These are phyloP conservation scores for Cheumatopsyche charites DNA, from an alignment of 1,140 invertebrate genomes.

Conservation along the genomic window DNA sequence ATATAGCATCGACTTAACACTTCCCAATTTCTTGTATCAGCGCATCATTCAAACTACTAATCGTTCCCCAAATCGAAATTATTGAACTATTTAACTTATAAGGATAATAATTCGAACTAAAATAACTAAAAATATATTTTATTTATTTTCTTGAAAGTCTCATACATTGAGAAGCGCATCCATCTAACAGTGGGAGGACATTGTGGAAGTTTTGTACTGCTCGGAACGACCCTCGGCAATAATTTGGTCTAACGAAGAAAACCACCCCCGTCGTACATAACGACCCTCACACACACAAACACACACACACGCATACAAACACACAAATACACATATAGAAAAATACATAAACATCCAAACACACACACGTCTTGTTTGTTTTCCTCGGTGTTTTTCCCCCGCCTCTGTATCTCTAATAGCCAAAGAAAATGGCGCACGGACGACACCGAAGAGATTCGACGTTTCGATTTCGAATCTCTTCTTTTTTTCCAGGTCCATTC, in stretches of 20 bases:
- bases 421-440: conserved; percentile 11
- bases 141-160: not conserved
- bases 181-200: conserved; percentile 5
- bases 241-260: conserved; percentile 48
- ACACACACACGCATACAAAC: not conserved
- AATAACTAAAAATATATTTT: too few species aligned
- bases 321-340: not conserved
- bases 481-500: too few species aligned
- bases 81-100: too few species aligned
- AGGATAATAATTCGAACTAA: too few species aligned
- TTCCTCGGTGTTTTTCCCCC: conserved; percentile 38
- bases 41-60: too few species aligned
- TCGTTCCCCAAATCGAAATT: too few species aligned
- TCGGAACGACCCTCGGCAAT: conserved; percentile 41
- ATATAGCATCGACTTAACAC: too few species aligned
- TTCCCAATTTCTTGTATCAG: too few species aligned
- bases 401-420: conserved; percentile 8
- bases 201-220: conserved; percentile 34
- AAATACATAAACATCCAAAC: not conserved
- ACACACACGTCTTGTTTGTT: conserved; percentile 32
- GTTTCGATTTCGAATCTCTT: not conserved
- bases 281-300: conserved; percentile 1
- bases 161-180: conserved; percentile 15
- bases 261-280: conserved; percentile 41
- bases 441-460: not conserved